Conservation (phyloP, 64 coral and sea anemone species). For the Stichodactyla mertensii region DNA sequence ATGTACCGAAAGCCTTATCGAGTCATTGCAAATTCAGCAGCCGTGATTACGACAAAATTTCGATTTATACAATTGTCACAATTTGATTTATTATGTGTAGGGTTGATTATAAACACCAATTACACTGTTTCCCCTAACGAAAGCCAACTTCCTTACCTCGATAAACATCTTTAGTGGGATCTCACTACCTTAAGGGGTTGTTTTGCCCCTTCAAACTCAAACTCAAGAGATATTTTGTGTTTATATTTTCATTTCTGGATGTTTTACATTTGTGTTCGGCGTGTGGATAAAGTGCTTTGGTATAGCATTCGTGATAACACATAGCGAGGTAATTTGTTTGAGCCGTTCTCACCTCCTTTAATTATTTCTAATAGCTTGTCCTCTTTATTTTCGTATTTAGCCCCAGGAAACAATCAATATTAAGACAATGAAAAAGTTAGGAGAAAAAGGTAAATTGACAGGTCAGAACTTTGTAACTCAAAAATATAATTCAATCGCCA, state of each 20-base stretch:
- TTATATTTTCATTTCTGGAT: background rate
- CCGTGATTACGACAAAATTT: background rate
- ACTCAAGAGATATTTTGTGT: background rate
- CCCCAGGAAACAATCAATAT: background rate
- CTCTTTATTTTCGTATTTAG: background rate
- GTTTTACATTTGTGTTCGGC: background rate
- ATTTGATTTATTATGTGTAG: background rate
- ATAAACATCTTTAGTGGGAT: background rate
- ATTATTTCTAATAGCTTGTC: background rate
- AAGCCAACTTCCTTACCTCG: background rate
- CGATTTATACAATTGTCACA: background rate
- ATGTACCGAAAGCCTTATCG: too few relatives aligned
- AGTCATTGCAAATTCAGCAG: background rate
- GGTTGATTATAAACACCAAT: background rate
- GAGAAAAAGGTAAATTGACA: background rate
- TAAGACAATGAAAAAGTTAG: background rate
- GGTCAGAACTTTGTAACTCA: background rate
- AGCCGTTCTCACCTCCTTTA: background rate
- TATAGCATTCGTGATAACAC: background rate
- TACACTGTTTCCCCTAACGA: background rate
- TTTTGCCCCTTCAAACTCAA: background rate
- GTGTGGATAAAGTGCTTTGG: too few relatives aligned
- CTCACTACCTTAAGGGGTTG: background rate
- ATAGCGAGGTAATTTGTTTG: background rate
- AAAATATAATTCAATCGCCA: background rate